phyloP scores from a whole-genome alignment of 2,113 vertebrate genomes.

The Pao palembangensis region DNA sequence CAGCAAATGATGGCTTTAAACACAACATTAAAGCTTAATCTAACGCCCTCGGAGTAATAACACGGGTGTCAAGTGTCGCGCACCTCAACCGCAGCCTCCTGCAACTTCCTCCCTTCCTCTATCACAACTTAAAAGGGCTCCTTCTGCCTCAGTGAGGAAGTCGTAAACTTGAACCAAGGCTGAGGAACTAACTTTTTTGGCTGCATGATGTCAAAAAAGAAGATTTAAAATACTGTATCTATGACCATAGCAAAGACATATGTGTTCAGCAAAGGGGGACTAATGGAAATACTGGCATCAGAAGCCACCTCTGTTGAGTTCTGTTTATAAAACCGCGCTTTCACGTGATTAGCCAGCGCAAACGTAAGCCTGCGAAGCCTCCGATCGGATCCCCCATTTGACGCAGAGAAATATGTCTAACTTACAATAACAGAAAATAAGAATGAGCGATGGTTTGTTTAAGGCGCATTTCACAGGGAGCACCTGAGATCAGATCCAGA shows the following conservation, averaged over 20 bases:
- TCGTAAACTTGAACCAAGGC: conserved; percentile 9
- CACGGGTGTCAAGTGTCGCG: background rate
- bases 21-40: background rate
- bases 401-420: too few species aligned
- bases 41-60: background rate
- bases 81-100: conserved; percentile 15
- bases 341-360: conserved; percentile 30
- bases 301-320: conserved; percentile 22
- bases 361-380: conserved; percentile 9
- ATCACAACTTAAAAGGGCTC: conserved; percentile 27
- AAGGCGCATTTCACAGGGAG: background rate
- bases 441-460: conserved; percentile 7
- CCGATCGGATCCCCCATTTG: too few species aligned
- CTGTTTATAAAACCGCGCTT: conserved; percentile 42
- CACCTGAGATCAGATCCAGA: conserved; percentile 1
- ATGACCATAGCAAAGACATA: conserved; percentile 20
- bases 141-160: conserved; percentile 14
- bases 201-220: background rate
- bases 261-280: conserved; percentile 4
- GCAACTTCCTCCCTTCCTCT: conserved; percentile 16
- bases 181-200: background rate
- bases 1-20: background rate
- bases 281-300: conserved; percentile 53
- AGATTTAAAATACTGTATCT: conserved; percentile 14
- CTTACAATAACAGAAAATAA: background rate